Evolutionary conservation across 2,113 vertebrate species (phyloP).

Genomic region (Psittacus erithacus): DNA sequence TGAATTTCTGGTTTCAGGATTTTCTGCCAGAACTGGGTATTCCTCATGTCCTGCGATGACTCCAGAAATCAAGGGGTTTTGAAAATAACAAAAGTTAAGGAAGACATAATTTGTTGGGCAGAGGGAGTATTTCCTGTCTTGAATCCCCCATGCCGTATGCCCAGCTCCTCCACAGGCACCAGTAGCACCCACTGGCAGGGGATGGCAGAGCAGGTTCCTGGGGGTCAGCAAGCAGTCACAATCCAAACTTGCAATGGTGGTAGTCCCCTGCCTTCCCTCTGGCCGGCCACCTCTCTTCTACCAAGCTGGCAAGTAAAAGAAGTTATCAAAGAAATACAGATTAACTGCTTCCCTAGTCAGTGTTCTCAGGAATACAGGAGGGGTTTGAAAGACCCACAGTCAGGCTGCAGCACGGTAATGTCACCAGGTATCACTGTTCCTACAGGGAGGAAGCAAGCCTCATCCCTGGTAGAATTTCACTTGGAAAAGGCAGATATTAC

Average conservation of each 20-base stretch:
- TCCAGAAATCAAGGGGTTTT: not conserved
- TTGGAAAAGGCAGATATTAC: not conserved
- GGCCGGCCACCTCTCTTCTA: not conserved
- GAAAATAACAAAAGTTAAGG: not conserved
- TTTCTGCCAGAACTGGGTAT: not conserved
- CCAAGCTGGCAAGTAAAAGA: not conserved
- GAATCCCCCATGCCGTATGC: rapidly evolving
- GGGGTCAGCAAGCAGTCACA: rapidly evolving
- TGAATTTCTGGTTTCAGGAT: not conserved
- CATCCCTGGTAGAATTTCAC: not conserved
- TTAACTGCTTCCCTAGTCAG: not conserved
- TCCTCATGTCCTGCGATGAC: not conserved
- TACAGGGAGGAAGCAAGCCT: rapidly evolving
- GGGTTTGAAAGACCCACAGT: not conserved
- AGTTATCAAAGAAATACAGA: not conserved
- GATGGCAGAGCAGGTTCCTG: not conserved
- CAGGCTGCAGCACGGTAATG: not conserved
- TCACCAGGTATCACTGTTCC: not conserved
- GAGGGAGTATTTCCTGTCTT: not conserved
- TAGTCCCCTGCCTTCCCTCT: not conserved
- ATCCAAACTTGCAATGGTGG: rapidly evolving
- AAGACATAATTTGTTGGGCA: not conserved
- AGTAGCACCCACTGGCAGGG: not conserved
- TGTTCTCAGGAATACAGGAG: not conserved
- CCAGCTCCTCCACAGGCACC: not conserved